Percentiles rank a stretch among this genome's conserved stretches.
These are phyloP conservation scores for Tyrophagus putrescentiae DNA, from an alignment of 1,140 invertebrate genomes.

Conservation along the genomic window DNA sequence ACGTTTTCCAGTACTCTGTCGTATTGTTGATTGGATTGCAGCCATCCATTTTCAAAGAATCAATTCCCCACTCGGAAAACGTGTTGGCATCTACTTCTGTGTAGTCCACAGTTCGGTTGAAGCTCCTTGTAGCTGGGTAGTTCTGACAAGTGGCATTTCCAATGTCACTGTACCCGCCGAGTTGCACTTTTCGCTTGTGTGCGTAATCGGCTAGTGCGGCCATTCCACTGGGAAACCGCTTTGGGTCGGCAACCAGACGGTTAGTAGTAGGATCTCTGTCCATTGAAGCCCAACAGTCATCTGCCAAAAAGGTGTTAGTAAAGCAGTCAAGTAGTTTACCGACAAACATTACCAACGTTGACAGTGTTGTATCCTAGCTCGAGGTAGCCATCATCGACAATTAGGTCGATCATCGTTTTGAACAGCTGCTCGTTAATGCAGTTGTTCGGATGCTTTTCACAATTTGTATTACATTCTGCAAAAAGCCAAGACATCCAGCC, in stretches of 20 bases:
- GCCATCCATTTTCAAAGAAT: conserved; percentile 46
- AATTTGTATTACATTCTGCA: conserved; percentile 83
- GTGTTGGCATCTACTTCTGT: conserved; percentile 41
- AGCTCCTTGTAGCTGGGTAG: conserved; percentile 37
- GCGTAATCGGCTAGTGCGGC: conserved; percentile 48
- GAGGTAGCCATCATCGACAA: conserved; percentile 74
- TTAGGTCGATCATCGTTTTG: conserved; percentile 66
- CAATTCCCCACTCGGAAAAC: conserved; percentile 46
- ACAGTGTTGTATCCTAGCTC: conserved; percentile 78
- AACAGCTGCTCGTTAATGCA: conserved; percentile 85
- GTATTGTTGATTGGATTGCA: conserved; percentile 37
- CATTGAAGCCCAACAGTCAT: conserved; percentile 86
- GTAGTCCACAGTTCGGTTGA: conserved; percentile 32
- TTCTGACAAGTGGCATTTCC: conserved; percentile 44
- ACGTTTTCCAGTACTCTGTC: conserved; percentile 30
- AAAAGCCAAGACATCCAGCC: conserved; percentile 85
- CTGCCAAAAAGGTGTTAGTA: too few relatives aligned
- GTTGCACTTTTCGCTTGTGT: conserved; percentile 40
- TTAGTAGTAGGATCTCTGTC: conserved; percentile 51
- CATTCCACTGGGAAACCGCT: conserved; percentile 80
- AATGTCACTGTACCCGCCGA: conserved; percentile 47
- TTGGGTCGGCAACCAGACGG: conserved; percentile 63
- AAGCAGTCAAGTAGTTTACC: too few relatives aligned
- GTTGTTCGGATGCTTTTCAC: conserved; percentile 74
- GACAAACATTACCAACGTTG: conserved; percentile 92